Conservation (phyloP, 2,113 vertebrate genomes). For the Chauna torquata region DNA sequence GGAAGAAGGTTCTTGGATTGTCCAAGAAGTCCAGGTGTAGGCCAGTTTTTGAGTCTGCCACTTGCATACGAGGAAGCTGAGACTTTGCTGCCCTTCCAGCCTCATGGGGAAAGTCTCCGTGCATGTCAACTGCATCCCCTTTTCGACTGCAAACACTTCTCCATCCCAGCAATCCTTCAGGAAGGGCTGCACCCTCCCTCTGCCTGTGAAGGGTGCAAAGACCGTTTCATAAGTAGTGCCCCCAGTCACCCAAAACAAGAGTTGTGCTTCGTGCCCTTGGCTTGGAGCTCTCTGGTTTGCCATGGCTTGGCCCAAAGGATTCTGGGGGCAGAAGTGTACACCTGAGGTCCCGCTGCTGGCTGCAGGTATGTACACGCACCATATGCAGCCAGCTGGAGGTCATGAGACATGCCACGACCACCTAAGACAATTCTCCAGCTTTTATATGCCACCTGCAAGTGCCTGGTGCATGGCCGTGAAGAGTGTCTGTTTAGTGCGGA, state of each 20-base stretch:
- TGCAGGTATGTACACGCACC: accelerated
- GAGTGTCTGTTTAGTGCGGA: background rate
- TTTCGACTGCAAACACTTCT: background rate
- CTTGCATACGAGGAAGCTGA: background rate
- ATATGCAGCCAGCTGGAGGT: background rate
- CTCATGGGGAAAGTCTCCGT: background rate
- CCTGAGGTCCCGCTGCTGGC: background rate
- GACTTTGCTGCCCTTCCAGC: background rate
- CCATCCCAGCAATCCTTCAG: accelerated
- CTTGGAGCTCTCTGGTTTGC: background rate
- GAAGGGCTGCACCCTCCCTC: background rate
- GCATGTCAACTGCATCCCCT: accelerated
- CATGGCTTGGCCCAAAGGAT: background rate
- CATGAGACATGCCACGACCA: background rate
- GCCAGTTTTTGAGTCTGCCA: background rate
- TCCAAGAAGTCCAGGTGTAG: background rate
- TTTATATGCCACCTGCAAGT: background rate
- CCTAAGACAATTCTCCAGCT: background rate
- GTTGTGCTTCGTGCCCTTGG: background rate
- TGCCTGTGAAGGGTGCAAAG: background rate
- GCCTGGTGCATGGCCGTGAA: background rate
- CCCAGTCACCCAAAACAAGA: background rate
- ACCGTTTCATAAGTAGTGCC: background rate
- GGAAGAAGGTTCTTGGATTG: background rate
- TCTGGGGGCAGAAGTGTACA: background rate